phyloP scores from a whole-genome alignment of 2,797 vertebrate species.

The Diceros bicornis region DNA sequence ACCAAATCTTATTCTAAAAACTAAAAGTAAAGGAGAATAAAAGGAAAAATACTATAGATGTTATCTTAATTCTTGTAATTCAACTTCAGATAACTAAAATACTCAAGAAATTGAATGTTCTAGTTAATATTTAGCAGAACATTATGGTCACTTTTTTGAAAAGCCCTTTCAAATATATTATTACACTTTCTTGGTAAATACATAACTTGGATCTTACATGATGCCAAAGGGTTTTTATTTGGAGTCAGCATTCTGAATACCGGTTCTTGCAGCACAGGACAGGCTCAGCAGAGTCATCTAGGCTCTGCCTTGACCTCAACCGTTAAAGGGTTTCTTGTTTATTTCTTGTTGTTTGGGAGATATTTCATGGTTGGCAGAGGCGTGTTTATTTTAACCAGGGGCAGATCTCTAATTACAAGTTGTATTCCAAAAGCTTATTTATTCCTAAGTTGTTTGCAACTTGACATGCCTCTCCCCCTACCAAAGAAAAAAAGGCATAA shows the following conservation, averaged over 20 bases:
- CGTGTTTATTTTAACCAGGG: slow-evolving; percentile 68
- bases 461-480: slow-evolving; percentile 45
- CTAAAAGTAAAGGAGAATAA: background rate
- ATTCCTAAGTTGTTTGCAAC: slow-evolving; percentile 53
- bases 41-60: background rate
- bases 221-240: background rate
- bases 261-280: background rate
- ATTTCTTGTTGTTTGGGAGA: slow-evolving; percentile 9
- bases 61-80: background rate
- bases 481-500: background rate
- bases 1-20: slow-evolving; percentile 13
- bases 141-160: slow-evolving; percentile 22
- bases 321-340: slow-evolving; percentile 42
- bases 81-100: background rate
- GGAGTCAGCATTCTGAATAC: slow-evolving; percentile 22
- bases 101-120: background rate
- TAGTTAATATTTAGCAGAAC: slow-evolving; percentile 43
- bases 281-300: background rate
- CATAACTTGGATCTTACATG: background rate
- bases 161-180: background rate
- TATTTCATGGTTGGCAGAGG: slow-evolving; percentile 27
- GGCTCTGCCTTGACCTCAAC: background rate
- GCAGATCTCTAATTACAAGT: slow-evolving; percentile 46
- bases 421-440: slow-evolving; percentile 53
- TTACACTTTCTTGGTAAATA: background rate